Conservation (phyloP, 2,113 vertebrate species). For the Toxotes jaculatrix region DNA sequence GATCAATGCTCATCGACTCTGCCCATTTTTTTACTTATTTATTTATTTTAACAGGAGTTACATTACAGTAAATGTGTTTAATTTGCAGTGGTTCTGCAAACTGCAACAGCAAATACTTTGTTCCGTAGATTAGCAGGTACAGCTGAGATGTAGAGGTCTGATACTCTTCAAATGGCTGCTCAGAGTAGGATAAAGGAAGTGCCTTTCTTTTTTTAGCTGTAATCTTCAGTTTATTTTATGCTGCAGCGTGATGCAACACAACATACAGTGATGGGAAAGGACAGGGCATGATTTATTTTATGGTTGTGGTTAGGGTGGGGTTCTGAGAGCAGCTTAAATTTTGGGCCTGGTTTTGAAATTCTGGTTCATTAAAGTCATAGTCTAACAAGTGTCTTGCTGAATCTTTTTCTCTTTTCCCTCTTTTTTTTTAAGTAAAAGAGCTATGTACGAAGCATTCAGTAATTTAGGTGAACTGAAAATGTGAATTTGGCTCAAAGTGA, state of each 20-base stretch:
- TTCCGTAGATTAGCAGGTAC: conserved; percentile 68
- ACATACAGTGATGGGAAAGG: background rate
- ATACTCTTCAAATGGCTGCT: conserved; percentile 1
- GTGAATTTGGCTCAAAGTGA: too few relatives aligned
- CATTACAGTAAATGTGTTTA: conserved; percentile 84
- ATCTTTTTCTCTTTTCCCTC: too few relatives aligned
- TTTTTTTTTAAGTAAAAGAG: too few relatives aligned
- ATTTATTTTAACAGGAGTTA: conserved; percentile 72
- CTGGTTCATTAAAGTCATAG: too few relatives aligned
- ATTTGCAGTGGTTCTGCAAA: conserved; percentile 72
- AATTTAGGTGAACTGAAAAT: too few relatives aligned
- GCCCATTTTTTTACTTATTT: conserved; percentile 19
- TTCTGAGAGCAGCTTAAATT: too few relatives aligned
- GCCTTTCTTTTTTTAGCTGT: background rate
- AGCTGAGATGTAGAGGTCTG: conserved; percentile 31
- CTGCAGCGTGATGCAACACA: conserved; percentile 5
- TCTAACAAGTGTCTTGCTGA: too few relatives aligned
- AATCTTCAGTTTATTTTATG: conserved; percentile 1
- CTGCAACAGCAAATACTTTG: conserved; percentile 63
- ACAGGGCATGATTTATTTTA: background rate
- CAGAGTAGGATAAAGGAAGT: conserved; percentile 2
- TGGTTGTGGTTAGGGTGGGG: too few relatives aligned
- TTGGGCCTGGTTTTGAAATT: too few relatives aligned
- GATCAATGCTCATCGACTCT: conserved; percentile 76
- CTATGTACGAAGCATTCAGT: too few relatives aligned